Base-by-base conservation (phyloP, 2,888 invertebrate species). In the Drosophila stalkeri region DNA sequence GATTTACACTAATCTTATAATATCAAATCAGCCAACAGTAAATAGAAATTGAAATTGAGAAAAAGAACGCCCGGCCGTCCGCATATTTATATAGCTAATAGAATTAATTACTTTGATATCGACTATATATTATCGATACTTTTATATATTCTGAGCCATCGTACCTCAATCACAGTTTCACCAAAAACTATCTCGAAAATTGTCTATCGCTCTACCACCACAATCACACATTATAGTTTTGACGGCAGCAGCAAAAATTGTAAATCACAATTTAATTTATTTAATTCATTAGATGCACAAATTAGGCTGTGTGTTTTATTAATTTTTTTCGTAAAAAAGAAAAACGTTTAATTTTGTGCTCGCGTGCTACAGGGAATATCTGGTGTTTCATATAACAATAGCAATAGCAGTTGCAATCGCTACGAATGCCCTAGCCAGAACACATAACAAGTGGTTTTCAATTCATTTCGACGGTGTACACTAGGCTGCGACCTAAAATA, bases 391-490 rank as follows among this genome's bases (percentile, higher is more conserved):
- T 56, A 51, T 49, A 55, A 49, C 60, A 75, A 46, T 23, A 46
- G 46, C 46, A 46, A 23, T 46, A 16, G 23, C 46, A 46, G 46
- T 65, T 52, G 74, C 68, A 77, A 64, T 66, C 60, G 60, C 52
- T 44, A 52, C 31, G 52, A 60, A 55, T 67, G 49, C 73, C 65
- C 56, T 62, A 43, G 74, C 64, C 64, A 72, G 73, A 75, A 80
- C 72, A 82, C 81, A 83, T 88, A 86, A 86, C 86, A 86, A 86
- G 86, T 86, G 86, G 86, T 86, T 86, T 87, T 80, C 70, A 64
- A 63, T 72, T 79, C 64, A 69, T 59, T 63, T 72, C 64, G 62
- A 72, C 67, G 63, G 65, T 69, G 64, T 76, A 68, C 47, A 71
- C 47, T 65, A 71, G 63, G 71, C 75, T 71, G 77, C 70, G 72